Percentiles rank a stretch among this genome's conserved stretches.
phyloP scores from a whole-genome alignment of 2,888 invertebrate genomes.

The Subacronicta megacephala region DNA sequence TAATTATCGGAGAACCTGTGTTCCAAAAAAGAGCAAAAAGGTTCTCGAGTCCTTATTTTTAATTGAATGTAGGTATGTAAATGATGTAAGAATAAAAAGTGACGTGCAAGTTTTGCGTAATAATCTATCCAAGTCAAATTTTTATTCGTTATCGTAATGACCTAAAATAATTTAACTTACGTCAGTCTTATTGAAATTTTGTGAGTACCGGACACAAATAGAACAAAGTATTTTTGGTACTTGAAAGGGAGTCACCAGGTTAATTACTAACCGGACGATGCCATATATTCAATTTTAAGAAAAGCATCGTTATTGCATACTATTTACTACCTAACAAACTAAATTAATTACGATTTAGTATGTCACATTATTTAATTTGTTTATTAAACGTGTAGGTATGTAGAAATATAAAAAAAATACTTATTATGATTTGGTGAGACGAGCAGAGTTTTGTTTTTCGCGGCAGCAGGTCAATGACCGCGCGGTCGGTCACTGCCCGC shows the following conservation, averaged over 20 bases:
- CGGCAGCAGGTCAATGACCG: slow-evolving; percentile 83
- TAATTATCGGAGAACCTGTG: too few species aligned
- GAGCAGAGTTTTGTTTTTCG: slow-evolving; percentile 85
- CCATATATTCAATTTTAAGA: slow-evolving; percentile 68
- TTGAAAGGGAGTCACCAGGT: slow-evolving; percentile 81
- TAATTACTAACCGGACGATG: slow-evolving; percentile 79
- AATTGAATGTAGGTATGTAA: too few species aligned
- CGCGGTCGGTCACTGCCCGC: slow-evolving; percentile 87
- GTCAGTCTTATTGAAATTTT: slow-evolving; percentile 60
- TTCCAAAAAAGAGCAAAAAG: too few species aligned
- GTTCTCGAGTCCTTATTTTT: too few species aligned
- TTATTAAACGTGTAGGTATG: slow-evolving; percentile 37
- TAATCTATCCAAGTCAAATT: slow-evolving; percentile 46
- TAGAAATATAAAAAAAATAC: slow-evolving; percentile 52
- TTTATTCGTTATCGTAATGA: slow-evolving; percentile 62
- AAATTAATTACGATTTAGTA: slow-evolving; percentile 1
- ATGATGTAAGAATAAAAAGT: background rate
- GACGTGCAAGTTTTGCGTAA: slow-evolving; percentile 17
- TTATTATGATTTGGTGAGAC: slow-evolving; percentile 60
- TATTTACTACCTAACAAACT: background rate
- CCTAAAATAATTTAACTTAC: slow-evolving; percentile 64
- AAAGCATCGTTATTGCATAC: slow-evolving; percentile 37
- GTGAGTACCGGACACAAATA: slow-evolving; percentile 63
- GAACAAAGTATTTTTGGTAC: slow-evolving; percentile 70
- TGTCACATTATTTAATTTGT: slow-evolving; percentile 20